Conservation (phyloP, 2,797 vertebrate species). For the Presbytis comata region DNA sequence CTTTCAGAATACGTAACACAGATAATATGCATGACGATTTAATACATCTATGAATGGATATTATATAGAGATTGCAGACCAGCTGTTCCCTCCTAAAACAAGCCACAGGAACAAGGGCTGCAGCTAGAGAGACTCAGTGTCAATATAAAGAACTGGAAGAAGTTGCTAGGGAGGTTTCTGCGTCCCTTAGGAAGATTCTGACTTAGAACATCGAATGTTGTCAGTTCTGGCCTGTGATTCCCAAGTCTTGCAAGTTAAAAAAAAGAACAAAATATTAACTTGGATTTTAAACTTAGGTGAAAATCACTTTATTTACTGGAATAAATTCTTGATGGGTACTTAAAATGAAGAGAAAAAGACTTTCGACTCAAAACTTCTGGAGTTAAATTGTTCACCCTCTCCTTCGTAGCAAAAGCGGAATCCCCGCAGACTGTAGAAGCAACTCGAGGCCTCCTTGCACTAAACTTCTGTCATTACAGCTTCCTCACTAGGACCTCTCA, state of each 20-base stretch:
- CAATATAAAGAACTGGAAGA: not conserved
- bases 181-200: not conserved
- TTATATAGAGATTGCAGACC: constrained; percentile 54
- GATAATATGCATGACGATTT: constrained; percentile 64
- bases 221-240: constrained; percentile 16
- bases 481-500: not conserved
- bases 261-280: constrained; percentile 27
- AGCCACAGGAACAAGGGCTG: not conserved
- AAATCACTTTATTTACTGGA: not conserved
- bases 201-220: constrained; percentile 13
- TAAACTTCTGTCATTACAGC: not conserved
- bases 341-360: not conserved
- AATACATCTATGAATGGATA: constrained; percentile 67
- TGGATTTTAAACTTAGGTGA: constrained; percentile 51
- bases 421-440: not conserved
- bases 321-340: not conserved
- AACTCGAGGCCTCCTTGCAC: not conserved
- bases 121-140: not conserved
- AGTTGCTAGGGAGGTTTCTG: not conserved
- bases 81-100: constrained; percentile 59
- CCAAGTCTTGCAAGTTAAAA: constrained; percentile 35
- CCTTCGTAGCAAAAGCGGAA: not conserved
- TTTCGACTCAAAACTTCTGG: not conserved
- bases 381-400: not conserved
- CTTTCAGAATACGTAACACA: constrained; percentile 56